A percentile compares a stretch with the other conserved stretches of the same genome.
phyloP scores from a whole-genome alignment of 2,888 invertebrate genomes.

The Autographa gamma region DNA sequence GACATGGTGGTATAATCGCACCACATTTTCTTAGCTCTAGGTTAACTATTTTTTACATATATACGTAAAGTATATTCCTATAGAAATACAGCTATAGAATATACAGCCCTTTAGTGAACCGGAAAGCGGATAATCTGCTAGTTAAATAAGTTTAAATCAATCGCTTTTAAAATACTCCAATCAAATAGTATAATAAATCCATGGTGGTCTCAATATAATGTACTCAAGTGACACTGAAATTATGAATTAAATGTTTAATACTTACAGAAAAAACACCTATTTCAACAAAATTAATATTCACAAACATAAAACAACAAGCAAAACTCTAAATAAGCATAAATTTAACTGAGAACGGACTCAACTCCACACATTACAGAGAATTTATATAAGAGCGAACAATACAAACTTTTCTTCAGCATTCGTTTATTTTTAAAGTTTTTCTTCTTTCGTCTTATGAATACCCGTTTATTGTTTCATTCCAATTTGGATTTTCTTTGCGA shows the following conservation, averaged over 20 bases:
- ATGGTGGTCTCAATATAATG: too few species aligned
- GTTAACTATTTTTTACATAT: too few species aligned
- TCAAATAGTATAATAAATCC: too few species aligned
- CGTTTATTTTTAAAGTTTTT: slow-evolving; percentile 56
- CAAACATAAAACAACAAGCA: slow-evolving; percentile 33
- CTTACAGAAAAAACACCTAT: neutral
- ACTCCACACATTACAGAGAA: slow-evolving; percentile 48
- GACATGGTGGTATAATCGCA: too few species aligned
- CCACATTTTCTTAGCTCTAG: too few species aligned
- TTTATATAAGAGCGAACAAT: slow-evolving; percentile 54
- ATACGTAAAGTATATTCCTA: too few species aligned
- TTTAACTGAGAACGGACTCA: slow-evolving; percentile 40
- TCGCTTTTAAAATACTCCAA: too few species aligned
- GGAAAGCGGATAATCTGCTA: too few species aligned
- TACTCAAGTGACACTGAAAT: neutral
- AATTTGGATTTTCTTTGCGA: slow-evolving; percentile 31
- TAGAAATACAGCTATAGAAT: too few species aligned
- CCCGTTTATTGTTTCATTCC: slow-evolving; percentile 51
- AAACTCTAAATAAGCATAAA: slow-evolving; percentile 45
- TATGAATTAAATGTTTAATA: neutral
- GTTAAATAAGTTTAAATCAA: too few species aligned
- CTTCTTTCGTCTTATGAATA: slow-evolving; percentile 37
- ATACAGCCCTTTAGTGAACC: too few species aligned
- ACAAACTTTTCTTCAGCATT: slow-evolving; percentile 48
- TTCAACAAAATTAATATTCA: slow-evolving; percentile 22